Evolutionary conservation across 2,113 vertebrate species (phyloP).

Genomic region (Spheniscus mendiculus): DNA sequence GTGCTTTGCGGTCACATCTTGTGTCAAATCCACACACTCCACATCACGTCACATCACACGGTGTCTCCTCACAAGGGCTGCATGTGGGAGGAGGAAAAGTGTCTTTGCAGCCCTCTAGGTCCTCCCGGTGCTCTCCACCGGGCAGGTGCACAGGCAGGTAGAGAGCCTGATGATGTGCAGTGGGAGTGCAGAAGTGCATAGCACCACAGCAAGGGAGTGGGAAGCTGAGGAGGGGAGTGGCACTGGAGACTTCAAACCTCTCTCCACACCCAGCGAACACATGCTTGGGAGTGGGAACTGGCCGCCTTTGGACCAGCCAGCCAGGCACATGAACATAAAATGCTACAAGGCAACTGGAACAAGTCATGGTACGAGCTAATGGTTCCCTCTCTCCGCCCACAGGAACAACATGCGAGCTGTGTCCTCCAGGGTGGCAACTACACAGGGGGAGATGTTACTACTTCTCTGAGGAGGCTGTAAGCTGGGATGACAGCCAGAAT

Average conservation of each 20-base stretch:
- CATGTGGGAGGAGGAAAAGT: background rate
- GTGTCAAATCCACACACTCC: background rate
- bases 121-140: rapidly evolving
- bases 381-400: background rate
- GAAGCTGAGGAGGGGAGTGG: background rate
- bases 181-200: background rate
- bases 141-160: background rate
- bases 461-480: constrained; percentile 11
- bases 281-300: background rate
- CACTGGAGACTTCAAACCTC: background rate
- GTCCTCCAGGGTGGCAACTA: constrained; percentile 39
- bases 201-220: background rate
- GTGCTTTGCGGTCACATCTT: background rate
- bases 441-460: constrained; percentile 41
- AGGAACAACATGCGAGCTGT: background rate
- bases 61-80: background rate
- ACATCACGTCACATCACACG: rapidly evolving
- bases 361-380: background rate
- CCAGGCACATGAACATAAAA: background rate
- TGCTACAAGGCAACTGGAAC: background rate
- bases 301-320: background rate
- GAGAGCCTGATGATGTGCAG: background rate
- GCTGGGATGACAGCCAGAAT: constrained; percentile 42
- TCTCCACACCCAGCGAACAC: background rate
- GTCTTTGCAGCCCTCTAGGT: background rate